Conservation (phyloP, 2,797 vertebrate genomes). For the Bryconaethiops microstoma region DNA sequence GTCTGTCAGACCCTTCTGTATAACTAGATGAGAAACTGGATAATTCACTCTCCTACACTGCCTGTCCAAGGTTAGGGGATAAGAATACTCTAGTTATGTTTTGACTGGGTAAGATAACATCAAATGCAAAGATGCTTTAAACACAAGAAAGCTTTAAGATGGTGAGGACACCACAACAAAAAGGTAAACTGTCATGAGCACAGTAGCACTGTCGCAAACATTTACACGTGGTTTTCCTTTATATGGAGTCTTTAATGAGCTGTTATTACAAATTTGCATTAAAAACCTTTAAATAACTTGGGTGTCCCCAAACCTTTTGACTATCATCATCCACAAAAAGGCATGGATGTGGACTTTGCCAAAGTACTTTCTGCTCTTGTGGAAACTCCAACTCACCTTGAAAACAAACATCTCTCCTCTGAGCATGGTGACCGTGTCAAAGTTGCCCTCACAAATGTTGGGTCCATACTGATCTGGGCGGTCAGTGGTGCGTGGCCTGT, state of each 20-base stretch:
- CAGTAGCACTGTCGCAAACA: no score
- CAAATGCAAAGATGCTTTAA: no score
- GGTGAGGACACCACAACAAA: no score
- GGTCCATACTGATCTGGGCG: conserved; percentile 90
- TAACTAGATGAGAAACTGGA: conserved; percentile 4
- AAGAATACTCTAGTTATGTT: no score
- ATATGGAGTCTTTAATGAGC: no score
- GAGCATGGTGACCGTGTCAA: conserved; percentile 91
- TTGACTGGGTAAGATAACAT: no score
- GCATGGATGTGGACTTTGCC: not conserved
- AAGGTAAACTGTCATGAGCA: no score
- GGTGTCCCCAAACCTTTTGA: not conserved
- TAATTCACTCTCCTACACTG: not conserved
- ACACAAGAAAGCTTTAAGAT: no score
- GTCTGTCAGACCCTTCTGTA: conserved; percentile 15
- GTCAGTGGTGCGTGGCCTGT: conserved; percentile 82
- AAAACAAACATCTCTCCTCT: conserved; percentile 99
- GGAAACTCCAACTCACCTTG: conserved; percentile 79
- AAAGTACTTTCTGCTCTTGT: no score
- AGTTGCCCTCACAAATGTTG: conserved; percentile 95
- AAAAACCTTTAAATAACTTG: no score
- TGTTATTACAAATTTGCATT: no score
- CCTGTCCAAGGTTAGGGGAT: not conserved
- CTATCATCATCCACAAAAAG: not conserved
- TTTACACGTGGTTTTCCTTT: no score